phyloP scores from a whole-genome alignment of 2,888 invertebrate species.

The Pristionchus fissidentatus region DNA sequence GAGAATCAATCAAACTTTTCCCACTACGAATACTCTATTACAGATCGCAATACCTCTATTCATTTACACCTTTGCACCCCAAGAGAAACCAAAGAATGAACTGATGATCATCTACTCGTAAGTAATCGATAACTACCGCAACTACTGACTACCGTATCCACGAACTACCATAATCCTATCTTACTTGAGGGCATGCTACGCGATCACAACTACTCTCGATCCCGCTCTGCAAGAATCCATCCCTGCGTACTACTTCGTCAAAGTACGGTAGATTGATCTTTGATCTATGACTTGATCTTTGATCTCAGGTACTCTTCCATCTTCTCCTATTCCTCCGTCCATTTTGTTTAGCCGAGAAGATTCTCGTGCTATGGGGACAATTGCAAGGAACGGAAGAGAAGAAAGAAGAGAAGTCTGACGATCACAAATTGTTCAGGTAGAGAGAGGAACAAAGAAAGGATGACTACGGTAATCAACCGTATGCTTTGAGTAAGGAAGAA shows the following conservation, averaged over 20 bases:
- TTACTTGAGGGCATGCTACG: constrained; percentile 14
- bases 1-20: background rate
- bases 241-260: constrained; percentile 24
- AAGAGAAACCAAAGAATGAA: constrained; percentile 41
- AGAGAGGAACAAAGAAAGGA: background rate
- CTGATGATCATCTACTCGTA: constrained; percentile 40
- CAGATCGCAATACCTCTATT: constrained; percentile 39
- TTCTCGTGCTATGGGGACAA: background rate
- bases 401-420: constrained; percentile 4
- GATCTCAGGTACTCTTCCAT: constrained; percentile 28
- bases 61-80: constrained; percentile 17
- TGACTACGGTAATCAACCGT: background rate
- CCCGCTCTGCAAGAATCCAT: background rate
- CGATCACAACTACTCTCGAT: constrained; percentile 23
- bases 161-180: background rate
- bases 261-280: constrained; percentile 12
- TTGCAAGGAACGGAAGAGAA: constrained; percentile 12
- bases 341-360: constrained; percentile 34
- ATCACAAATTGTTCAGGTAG: constrained; percentile 34
- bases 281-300: background rate
- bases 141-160: background rate
- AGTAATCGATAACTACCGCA: too few relatives aligned
- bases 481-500: constrained; percentile 42
- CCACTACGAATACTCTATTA: background rate
- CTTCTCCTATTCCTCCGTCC: constrained; percentile 42